Conservation (phyloP, 2,888 invertebrate genomes). For the Leptopilina syphax region DNA sequence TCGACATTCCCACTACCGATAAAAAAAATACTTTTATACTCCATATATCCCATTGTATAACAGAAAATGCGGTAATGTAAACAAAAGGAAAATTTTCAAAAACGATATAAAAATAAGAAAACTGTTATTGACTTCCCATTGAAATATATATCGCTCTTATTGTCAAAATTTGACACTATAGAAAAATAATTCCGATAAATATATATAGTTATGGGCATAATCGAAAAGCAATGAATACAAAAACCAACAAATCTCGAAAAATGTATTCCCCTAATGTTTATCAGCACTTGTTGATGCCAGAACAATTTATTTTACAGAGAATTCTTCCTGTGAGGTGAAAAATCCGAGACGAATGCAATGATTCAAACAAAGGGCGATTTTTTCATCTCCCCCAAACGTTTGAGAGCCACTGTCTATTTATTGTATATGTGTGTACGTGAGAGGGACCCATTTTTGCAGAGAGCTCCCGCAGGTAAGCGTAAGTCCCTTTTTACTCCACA, state of each 20-base stretch:
- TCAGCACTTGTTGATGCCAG: slow-evolving; percentile 27
- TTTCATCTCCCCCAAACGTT: not conserved
- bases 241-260: slow-evolving; percentile 20
- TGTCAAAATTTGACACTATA: not conserved
- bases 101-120: not conserved
- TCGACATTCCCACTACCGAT: too few relatives aligned
- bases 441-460: slow-evolving; percentile 24
- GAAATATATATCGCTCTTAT: not conserved
- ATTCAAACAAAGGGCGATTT: slow-evolving; percentile 24
- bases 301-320: slow-evolving; percentile 36
- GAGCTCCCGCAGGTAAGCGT: slow-evolving; percentile 19
- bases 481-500: slow-evolving; percentile 32
- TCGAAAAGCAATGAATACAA: slow-evolving; percentile 21
- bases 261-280: slow-evolving; percentile 33
- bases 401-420: slow-evolving; percentile 13
- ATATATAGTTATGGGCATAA: not conserved
- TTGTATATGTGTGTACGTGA: not conserved
- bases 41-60: too few relatives aligned
- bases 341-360: slow-evolving; percentile 28
- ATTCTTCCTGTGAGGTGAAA: slow-evolving; percentile 24
- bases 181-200: slow-evolving; percentile 27
- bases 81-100: not conserved
- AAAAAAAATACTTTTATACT: too few relatives aligned
- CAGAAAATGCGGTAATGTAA: too few relatives aligned
- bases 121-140: slow-evolving; percentile 11